These are phyloP conservation scores for Nephrocerus scutellatus DNA, from an alignment of 2,888 invertebrate species.

Conservation along the genomic window DNA sequence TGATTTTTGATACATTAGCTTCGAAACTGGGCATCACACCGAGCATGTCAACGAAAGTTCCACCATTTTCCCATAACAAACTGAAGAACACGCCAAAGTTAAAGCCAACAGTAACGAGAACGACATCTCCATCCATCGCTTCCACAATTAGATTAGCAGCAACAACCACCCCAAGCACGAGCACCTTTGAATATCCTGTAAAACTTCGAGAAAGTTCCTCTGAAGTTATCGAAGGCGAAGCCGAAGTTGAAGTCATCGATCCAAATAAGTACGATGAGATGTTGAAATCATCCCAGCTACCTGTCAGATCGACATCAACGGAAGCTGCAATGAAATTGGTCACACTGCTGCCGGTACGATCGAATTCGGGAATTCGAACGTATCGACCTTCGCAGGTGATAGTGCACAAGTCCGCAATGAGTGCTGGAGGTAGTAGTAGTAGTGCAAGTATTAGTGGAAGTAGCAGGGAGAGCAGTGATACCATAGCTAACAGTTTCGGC, in stretches of 20 bases:
- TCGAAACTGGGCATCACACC: conserved; percentile 50
- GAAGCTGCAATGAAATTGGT: conserved; percentile 48
- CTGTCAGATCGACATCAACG: conserved; percentile 33
- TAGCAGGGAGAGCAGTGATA: conserved; percentile 24
- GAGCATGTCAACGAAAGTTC: conserved; percentile 39
- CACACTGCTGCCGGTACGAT: conserved; percentile 69
- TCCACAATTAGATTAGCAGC: conserved; percentile 5
- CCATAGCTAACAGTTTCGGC: conserved; percentile 15
- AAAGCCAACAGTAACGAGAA: conserved; percentile 21
- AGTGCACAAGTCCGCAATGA: no score
- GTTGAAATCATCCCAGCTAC: conserved; percentile 39
- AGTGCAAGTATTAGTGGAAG: conserved; percentile 31
- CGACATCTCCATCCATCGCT: conserved; percentile 2
- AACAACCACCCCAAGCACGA: conserved; percentile 16
- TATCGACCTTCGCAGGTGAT: no score
- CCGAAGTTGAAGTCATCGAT: conserved; percentile 47
- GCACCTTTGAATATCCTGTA: conserved; percentile 33
- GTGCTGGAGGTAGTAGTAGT: conserved; percentile 19
- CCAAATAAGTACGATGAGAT: conserved; percentile 47
- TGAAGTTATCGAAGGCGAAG: conserved; percentile 43
- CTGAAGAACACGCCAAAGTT: conserved; percentile 31
- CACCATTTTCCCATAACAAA: conserved; percentile 45
- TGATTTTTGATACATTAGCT: conserved; percentile 58
- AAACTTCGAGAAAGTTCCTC: conserved; percentile 17
- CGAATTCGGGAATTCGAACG: conserved; percentile 70